A percentile compares a stretch with the other conserved stretches of the same genome.
Conservation (phyloP, 2,113 vertebrate genomes). For the Neolamprologus sp. region DNA sequence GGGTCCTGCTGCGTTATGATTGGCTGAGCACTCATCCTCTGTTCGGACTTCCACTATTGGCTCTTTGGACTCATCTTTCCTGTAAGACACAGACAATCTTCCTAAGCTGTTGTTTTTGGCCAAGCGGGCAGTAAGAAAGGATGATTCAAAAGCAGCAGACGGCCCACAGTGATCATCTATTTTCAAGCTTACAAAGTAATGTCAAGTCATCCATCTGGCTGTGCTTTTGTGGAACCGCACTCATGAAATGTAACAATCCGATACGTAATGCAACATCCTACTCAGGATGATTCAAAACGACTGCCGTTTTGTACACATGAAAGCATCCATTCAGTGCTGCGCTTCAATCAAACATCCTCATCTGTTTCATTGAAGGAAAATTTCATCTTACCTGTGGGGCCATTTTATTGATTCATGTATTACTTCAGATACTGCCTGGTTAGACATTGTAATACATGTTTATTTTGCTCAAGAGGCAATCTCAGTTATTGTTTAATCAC, state of each 20-base stretch:
- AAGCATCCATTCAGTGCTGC: not conserved
- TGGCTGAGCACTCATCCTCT: constrained; percentile 90
- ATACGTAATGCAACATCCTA: not conserved
- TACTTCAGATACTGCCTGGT: not conserved
- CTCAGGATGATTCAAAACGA: not conserved
- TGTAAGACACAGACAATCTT: constrained; percentile 41
- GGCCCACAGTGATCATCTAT: not conserved
- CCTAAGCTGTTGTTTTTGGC: not conserved
- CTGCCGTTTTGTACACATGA: not conserved
- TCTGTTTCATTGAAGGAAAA: not conserved
- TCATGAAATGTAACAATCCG: not conserved
- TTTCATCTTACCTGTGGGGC: not conserved
- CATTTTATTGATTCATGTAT: not conserved
- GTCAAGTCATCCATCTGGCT: not conserved
- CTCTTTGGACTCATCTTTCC: constrained; percentile 96
- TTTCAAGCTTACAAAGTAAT: not conserved
- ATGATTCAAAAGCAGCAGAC: not conserved
- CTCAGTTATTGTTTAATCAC: not conserved
- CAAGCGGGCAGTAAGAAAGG: not conserved
- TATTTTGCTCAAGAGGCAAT: not conserved
- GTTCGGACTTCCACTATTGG: constrained; percentile 94
- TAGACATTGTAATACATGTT: not conserved
- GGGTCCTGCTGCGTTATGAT: constrained; percentile 90
- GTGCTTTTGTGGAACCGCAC: not conserved
- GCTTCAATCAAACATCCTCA: not conserved